phyloP scores from a whole-genome alignment of 2,113 vertebrate species.

The Onychostruthus taczanowskii region DNA sequence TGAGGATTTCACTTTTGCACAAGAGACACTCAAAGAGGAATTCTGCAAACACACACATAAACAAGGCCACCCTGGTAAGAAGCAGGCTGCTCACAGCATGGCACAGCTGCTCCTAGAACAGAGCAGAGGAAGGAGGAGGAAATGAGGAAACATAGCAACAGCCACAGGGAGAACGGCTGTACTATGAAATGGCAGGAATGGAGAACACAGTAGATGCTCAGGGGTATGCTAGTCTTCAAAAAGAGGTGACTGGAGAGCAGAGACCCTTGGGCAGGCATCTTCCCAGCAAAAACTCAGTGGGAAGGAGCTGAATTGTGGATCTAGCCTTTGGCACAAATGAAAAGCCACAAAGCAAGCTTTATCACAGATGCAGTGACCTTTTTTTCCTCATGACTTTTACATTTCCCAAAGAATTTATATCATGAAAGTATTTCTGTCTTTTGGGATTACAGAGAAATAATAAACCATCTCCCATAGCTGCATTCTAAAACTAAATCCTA shows the following conservation, averaged over 20 bases:
- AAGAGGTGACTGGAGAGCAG: neutral
- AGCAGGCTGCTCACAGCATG: neutral
- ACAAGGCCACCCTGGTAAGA: neutral
- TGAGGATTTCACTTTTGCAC: conserved; percentile 79
- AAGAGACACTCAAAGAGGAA: conserved; percentile 84
- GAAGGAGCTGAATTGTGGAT: neutral
- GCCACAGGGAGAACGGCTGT: neutral
- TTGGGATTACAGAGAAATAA: neutral
- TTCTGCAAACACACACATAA: conserved; percentile 64
- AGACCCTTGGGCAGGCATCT: neutral
- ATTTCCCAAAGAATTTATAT: neutral
- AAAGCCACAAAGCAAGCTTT: neutral
- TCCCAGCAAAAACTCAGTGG: neutral
- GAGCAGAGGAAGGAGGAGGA: neutral
- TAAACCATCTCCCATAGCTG: neutral
- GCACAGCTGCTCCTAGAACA: neutral
- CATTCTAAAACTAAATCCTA: neutral
- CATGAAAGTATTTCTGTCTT: neutral
- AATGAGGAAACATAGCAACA: neutral
- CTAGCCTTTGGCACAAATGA: neutral
- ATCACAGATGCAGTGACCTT: neutral
- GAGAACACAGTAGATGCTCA: neutral
- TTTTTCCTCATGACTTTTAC: neutral
- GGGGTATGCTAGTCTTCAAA: neutral
- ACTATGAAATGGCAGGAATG: neutral